Evolutionary conservation across 1,140 invertebrate species (phyloP).

Genomic region (Aphis gossypii): DNA sequence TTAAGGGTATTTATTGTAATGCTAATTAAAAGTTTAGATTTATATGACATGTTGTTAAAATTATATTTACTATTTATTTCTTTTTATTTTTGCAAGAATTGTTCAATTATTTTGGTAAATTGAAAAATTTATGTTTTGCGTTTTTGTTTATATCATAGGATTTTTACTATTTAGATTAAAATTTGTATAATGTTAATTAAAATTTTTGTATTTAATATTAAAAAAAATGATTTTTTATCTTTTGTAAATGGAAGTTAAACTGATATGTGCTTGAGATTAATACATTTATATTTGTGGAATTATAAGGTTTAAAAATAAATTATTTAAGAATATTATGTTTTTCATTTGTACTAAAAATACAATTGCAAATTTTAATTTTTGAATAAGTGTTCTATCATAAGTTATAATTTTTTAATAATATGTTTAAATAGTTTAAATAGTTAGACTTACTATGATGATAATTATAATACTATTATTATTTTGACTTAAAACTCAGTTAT

Average conservation of each 20-base stretch:
- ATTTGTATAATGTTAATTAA: slow-evolving; percentile 34
- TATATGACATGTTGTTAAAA: slow-evolving; percentile 56
- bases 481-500: slow-evolving; percentile 45
- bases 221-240: slow-evolving; percentile 14
- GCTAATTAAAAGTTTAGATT: slow-evolving; percentile 49
- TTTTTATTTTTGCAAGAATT: slow-evolving; percentile 44
- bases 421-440: slow-evolving; percentile 31
- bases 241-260: slow-evolving; percentile 42
- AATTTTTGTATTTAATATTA: slow-evolving; percentile 51
- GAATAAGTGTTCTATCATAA: slow-evolving; percentile 48
- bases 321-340: slow-evolving; percentile 43
- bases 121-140: slow-evolving; percentile 50
- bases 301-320: slow-evolving; percentile 40
- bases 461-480: slow-evolving; percentile 47
- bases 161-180: slow-evolving; percentile 45
- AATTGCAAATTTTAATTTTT: slow-evolving; percentile 48
- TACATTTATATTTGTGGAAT: slow-evolving; percentile 40
- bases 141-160: slow-evolving; percentile 52
- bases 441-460: slow-evolving; percentile 40
- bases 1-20: slow-evolving; percentile 54
- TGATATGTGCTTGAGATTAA: slow-evolving; percentile 54
- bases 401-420: slow-evolving; percentile 33
- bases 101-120: slow-evolving; percentile 55
- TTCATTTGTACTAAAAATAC: slow-evolving; percentile 51
- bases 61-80: slow-evolving; percentile 57